Evolutionary conservation across 53 echinoderm and acorn worm genomes (phyloP).

Genomic region (Luidia sarsii): DNA sequence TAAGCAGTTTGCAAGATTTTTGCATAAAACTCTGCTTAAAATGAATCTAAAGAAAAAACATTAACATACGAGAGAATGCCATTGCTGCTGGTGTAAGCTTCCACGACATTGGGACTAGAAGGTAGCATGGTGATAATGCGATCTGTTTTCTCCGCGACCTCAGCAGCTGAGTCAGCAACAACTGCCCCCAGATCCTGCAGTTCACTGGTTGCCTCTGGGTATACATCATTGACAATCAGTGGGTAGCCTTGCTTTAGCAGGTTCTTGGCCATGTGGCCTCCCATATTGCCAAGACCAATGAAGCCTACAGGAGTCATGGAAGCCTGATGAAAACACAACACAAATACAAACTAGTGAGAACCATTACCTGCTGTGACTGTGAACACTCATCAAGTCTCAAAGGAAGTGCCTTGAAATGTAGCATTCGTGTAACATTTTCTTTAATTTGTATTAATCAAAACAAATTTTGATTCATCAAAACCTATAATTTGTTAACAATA

Average conservation of each 20-base stretch:
- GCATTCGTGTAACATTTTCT: too few relatives aligned
- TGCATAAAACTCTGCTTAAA: too few relatives aligned
- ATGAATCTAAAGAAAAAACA: neutral
- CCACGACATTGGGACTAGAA: slow-evolving; percentile 91
- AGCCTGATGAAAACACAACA: slow-evolving; percentile 63
- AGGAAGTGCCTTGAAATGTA: too few relatives aligned
- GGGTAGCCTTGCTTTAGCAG: slow-evolving; percentile 90
- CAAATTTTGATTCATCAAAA: too few relatives aligned
- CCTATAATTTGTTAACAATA: too few relatives aligned
- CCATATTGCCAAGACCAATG: slow-evolving; percentile 98
- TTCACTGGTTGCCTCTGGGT: slow-evolving; percentile 85
- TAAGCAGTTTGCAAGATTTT: too few relatives aligned
- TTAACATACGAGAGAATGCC: slow-evolving; percentile 78
- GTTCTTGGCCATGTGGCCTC: slow-evolving; percentile 92
- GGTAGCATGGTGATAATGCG: slow-evolving; percentile 96
- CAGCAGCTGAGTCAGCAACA: slow-evolving; percentile 85
- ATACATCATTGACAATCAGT: slow-evolving; percentile 80
- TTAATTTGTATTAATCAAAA: too few relatives aligned
- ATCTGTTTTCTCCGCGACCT: slow-evolving; percentile 86
- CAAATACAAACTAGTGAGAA: too few relatives aligned
- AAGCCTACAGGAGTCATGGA: slow-evolving; percentile 85
- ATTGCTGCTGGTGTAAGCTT: slow-evolving; percentile 74
- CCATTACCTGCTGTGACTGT: too few relatives aligned
- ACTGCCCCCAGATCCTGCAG: slow-evolving; percentile 81
- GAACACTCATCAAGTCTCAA: too few relatives aligned